Evolutionary conservation across 2,797 vertebrate species (phyloP), one percentile per base, ranked within the genome.

Genomic region (Zalophus californianus): DNA sequence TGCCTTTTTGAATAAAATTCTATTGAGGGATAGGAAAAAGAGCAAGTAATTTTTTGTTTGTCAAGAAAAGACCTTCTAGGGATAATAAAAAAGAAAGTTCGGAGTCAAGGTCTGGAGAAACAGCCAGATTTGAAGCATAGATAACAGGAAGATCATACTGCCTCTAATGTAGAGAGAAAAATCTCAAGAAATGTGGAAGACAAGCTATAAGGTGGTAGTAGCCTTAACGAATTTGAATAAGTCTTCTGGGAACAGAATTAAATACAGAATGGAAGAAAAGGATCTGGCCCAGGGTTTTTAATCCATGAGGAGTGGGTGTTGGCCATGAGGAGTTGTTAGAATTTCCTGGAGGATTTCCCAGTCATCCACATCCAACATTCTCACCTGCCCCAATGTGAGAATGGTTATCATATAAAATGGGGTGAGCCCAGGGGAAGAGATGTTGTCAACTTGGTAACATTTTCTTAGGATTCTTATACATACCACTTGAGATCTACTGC

Each of bases 11-110:
- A 89, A 64, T 83, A 75, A 79, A 87, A 2, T 87, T 58, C 27
- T 95, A 41, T 48, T 15, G 58, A 84, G 70, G 27, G 16, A 90
- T n/a, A 32, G 70, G 60, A 68, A 92, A 82, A 48, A 79, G 29
- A 79, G 27, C 8, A 62, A 83, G 7, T 38, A 73, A 20, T 4
- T 48, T 90, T 88, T 91, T 79, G 23, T 58, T 78, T 90, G 20
- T 78, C 48, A 84, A 27, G 14, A 58, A 96, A 92, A 3, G 25
- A 88, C 13, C 6, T 79, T 44, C 58, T 64, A 90, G 66, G n/a
- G 7, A 62, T 92, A 87, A 78, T 91, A 82, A 91, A 79, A 62
- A 68, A 6, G n/a, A 73, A 79, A 44, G 52, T 85, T 90, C n/a
- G 38, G 27, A 62, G n/a, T 89, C 52, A 78, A 27, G 8, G 3